Base-by-base conservation (phyloP, 2,797 vertebrate species). In the Sylvia borin region DNA sequence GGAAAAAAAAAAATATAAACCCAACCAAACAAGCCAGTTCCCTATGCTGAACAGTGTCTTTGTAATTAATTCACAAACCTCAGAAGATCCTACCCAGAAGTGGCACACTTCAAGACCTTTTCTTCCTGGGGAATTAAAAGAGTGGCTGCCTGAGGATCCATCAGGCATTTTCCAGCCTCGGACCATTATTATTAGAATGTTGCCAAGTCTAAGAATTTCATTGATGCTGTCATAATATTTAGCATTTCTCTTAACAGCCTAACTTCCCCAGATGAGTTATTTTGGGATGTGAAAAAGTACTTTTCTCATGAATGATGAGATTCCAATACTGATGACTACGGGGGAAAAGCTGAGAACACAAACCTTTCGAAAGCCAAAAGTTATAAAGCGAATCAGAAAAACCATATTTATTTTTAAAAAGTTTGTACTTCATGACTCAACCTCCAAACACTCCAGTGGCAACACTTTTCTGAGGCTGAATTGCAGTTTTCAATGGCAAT, bases 181-280 rank as follows among this genome's bases (percentile, higher is more conserved):
- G 50, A 70, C 36, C 71, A 60, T 42, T 76, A 66, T 57, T 90
- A 85, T 70, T 29, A 77, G 32, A 83, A 38, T 0, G 1, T 5
- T 95, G 73, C 36, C 65, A 92, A 76, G 47, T 34, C 43, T 38
- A 42, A 54, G 43, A 80, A 92, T 64, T 67, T 31, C 2, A 0
- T 2, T 64, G 53, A 84, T 61, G 45, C 26, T 84, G 70, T 88
- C 89, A 85, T 15, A 90, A 90, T 77, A 95, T 86, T 83, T 74
- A 83, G 65, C 62, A n/a, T 71, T 89, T 88, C 57, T 67, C n/a
- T 53, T 34, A 77, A 17, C 55, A 77, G 73, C 34, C 48, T 21
- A n/a, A 48, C 73, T 54, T 77, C 13, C 25, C 34, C 48, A 70
- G 73, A 77, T 70, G 55, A 70, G 73, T 2, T 75, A 79, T 55